Evolutionary conservation across 2,888 invertebrate genomes (phyloP).

Genomic region (Metallyticus violacea): DNA sequence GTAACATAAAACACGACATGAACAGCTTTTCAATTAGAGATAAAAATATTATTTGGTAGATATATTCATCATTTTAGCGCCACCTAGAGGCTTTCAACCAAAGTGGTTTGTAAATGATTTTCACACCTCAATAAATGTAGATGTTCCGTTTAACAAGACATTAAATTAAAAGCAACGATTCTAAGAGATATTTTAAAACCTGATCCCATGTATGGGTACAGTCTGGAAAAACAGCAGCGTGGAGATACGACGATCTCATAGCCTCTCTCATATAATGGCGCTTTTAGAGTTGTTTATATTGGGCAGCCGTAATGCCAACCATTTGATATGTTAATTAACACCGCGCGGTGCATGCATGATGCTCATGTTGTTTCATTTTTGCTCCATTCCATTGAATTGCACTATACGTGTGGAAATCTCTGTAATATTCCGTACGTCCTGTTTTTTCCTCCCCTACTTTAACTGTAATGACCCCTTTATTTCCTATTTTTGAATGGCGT

Average conservation of each 20-base stretch:
- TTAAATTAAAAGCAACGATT: no score
- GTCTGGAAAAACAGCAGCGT: neutral
- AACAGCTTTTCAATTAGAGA: neutral
- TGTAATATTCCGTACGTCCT: neutral
- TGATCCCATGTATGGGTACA: no score
- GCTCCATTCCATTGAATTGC: neutral
- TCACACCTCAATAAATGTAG: neutral
- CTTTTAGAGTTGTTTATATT: neutral
- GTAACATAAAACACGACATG: neutral
- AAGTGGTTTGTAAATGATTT: neutral
- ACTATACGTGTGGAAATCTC: neutral
- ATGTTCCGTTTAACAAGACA: neutral
- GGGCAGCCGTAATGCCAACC: neutral
- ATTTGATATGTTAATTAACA: constrained; percentile 17
- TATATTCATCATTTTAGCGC: neutral
- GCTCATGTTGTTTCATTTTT: no score
- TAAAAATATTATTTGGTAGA: neutral
- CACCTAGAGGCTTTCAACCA: neutral
- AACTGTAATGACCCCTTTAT: neutral
- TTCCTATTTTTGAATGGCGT: no score
- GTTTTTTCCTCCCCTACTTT: neutral
- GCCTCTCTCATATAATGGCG: neutral
- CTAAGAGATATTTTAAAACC: neutral
- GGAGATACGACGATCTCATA: neutral
- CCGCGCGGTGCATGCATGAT: neutral